Conservation (phyloP, 2,888 invertebrate species). For the Dusona sp. region DNA sequence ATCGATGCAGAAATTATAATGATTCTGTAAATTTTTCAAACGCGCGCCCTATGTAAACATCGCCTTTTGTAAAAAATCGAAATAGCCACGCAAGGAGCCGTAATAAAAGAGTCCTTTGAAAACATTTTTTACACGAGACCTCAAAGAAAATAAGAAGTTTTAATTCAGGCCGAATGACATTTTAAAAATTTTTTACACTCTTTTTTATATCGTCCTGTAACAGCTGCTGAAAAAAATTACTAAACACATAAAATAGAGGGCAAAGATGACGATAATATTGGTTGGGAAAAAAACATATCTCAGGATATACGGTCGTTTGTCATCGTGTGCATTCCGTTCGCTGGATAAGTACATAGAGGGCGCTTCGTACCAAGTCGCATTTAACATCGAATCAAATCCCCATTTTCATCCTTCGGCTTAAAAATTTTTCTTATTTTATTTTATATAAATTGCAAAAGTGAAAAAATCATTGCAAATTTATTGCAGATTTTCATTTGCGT, state of each 20-base stretch:
- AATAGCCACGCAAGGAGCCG: background rate
- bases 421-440: background rate
- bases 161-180: background rate
- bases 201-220: background rate
- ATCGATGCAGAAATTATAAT: background rate
- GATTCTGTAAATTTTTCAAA: background rate
- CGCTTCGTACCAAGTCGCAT: background rate
- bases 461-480: background rate
- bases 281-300: conserved; percentile 5
- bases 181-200: background rate
- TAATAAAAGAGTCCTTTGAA: no score
- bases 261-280: conserved; percentile 7
- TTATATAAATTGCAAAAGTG: background rate
- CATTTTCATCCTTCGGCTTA: background rate
- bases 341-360: conserved; percentile 6
- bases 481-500: background rate
- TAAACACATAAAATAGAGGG: background rate
- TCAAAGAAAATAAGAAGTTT: background rate
- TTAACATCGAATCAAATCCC: background rate
- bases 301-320: conserved; percentile 57
- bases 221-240: conserved; percentile 2
- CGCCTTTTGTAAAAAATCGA: background rate
- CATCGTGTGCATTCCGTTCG: conserved; percentile 47
- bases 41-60: no score
- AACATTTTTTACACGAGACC: background rate